Evolutionary conservation across 1,140 invertebrate genomes (phyloP).

Genomic region (Neodiprion virginianus): DNA sequence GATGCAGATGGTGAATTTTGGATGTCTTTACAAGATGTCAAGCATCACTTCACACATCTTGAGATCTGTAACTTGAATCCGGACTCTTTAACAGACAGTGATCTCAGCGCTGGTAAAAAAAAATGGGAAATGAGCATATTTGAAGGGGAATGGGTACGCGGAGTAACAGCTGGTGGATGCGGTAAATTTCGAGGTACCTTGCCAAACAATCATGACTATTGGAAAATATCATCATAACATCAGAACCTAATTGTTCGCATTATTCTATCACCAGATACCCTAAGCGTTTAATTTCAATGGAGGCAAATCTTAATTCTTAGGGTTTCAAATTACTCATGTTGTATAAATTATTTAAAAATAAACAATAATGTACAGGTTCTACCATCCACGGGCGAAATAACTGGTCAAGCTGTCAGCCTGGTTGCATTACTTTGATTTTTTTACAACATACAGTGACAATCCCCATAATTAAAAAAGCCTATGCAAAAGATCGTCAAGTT

Average conservation of each 20-base stretch:
- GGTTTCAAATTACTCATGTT: no score
- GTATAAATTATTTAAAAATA: no score
- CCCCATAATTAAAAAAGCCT: no score
- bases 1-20: constrained; percentile 98
- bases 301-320: no score
- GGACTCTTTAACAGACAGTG: constrained; percentile 85
- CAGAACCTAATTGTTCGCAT: no score
- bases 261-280: no score
- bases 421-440: no score
- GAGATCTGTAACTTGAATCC: constrained; percentile 98
- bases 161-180: constrained; percentile 95
- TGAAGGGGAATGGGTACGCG: constrained; percentile 92
- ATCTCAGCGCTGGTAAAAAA: constrained; percentile 74
- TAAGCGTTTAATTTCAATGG: no score
- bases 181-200: constrained; percentile 85
- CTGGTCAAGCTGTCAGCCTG: no score
- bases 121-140: constrained; percentile 95
- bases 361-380: background rate
- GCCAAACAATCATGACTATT: background rate
- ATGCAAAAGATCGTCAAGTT: background rate
- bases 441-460: no score
- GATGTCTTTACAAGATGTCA: constrained; percentile 90
- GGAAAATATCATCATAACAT: background rate
- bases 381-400: background rate
- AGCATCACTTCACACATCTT: constrained; percentile 77